phyloP scores from a whole-genome alignment of 1,140 invertebrate genomes.

The Goniozus legneri region DNA sequence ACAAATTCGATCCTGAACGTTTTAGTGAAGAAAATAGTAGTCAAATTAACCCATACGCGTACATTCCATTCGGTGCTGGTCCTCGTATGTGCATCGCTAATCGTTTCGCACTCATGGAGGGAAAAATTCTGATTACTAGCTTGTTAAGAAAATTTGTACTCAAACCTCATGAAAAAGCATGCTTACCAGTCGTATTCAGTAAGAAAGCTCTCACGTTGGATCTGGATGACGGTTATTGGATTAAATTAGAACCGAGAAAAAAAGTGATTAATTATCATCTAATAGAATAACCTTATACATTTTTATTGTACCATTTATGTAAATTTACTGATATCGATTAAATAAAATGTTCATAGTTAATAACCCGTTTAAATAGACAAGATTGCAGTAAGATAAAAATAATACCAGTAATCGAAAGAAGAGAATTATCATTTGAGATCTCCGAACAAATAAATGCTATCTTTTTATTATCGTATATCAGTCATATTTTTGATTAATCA shows the following conservation, averaged over 20 bases:
- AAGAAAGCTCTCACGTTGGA: slow-evolving; percentile 28
- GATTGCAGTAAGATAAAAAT: too few species aligned
- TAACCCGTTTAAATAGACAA: too few species aligned
- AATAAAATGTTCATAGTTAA: too few species aligned
- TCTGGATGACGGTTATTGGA: slow-evolving; percentile 32
- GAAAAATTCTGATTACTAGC: slow-evolving; percentile 34
- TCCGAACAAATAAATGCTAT: too few species aligned
- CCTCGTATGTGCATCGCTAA: slow-evolving; percentile 40
- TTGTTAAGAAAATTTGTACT: slow-evolving; percentile 34
- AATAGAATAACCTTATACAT: slow-evolving; percentile 32
- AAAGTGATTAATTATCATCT: too few species aligned
- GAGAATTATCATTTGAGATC: too few species aligned
- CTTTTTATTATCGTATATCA: too few species aligned
- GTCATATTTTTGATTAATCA: too few species aligned
- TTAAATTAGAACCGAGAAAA: slow-evolving; percentile 28
- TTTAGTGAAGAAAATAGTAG: slow-evolving; percentile 43
- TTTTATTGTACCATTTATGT: slow-evolving; percentile 42
- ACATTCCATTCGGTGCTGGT: slow-evolving; percentile 61
- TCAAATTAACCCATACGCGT: slow-evolving; percentile 45
- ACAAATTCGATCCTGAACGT: slow-evolving; percentile 51
- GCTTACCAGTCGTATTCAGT: slow-evolving; percentile 23
- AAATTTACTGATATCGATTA: slow-evolving; percentile 19
- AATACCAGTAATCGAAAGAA: too few species aligned
- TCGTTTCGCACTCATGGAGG: slow-evolving; percentile 45
- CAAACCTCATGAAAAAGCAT: slow-evolving; percentile 23